phyloP scores from a whole-genome alignment of 1,140 invertebrate species.

The Ditylenchus dipsaci region DNA sequence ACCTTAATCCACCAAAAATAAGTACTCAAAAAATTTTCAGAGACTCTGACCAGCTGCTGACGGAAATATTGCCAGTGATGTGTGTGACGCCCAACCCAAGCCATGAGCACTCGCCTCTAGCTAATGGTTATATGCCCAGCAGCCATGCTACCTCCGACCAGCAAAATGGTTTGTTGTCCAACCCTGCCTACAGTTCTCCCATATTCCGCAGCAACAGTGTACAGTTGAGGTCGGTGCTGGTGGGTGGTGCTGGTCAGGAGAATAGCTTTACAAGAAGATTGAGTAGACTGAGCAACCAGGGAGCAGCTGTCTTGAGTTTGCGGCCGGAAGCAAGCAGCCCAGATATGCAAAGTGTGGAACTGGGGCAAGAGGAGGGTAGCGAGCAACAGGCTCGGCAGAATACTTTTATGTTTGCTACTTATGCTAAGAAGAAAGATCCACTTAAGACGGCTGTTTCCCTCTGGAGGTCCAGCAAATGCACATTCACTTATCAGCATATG shows the following conservation, averaged over 20 bases:
- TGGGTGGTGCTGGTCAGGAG: not conserved
- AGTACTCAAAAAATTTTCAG: constrained; percentile 13
- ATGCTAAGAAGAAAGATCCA: not conserved
- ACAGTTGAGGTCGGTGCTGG: not conserved
- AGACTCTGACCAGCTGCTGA: constrained; percentile 12
- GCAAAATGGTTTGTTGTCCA: not conserved
- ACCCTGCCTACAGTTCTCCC: not conserved
- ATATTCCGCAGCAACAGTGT: not conserved
- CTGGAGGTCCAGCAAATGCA: constrained; percentile 18
- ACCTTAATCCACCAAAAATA: not conserved
- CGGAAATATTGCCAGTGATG: constrained; percentile 13
- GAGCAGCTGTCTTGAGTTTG: not conserved
- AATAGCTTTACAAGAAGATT: not conserved
- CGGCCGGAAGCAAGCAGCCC: not conserved
- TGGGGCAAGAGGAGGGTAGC: not conserved
- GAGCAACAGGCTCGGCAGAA: not conserved
- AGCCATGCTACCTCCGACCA: not conserved
- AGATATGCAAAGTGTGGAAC: not conserved
- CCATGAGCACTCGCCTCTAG: not conserved
- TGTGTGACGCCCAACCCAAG: not conserved
- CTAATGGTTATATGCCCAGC: not conserved
- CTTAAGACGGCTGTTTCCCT: not conserved
- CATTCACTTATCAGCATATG: constrained; percentile 45
- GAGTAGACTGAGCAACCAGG: not conserved
- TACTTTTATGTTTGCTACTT: not conserved